These are phyloP conservation scores for Arenicola marina DNA, from an alignment of 2,888 invertebrate genomes.

Conservation along the genomic window DNA sequence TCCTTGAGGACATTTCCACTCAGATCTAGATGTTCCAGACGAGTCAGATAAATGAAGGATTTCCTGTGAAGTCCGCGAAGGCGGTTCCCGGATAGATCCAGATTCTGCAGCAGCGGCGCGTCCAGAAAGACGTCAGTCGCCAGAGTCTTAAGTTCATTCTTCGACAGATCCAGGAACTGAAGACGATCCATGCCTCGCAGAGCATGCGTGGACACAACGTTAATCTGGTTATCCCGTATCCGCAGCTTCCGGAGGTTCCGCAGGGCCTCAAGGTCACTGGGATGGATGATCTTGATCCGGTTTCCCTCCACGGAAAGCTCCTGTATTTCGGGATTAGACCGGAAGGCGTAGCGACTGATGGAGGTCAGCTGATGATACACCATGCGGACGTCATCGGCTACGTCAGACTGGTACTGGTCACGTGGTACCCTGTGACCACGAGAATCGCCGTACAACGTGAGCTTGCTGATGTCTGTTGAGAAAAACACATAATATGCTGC, in stretches of 20 bases:
- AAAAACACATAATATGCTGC: too few species aligned
- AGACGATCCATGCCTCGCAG: conserved; percentile 14
- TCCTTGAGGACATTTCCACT: conserved; percentile 18
- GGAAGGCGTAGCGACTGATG: conserved; percentile 19
- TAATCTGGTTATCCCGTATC: conserved; percentile 17
- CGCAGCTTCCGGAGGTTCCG: conserved; percentile 12
- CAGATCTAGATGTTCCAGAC: conserved; percentile 37
- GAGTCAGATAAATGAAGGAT: conserved; percentile 4
- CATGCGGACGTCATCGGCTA: too few species aligned
- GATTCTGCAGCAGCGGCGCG: conserved; percentile 11
- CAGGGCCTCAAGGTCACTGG: conserved; percentile 18
- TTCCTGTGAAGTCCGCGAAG: conserved; percentile 10
- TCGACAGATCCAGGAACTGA: conserved; percentile 15
- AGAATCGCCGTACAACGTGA: conserved; percentile 17
- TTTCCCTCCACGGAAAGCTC: conserved; percentile 20
- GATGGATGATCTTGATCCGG: conserved; percentile 21
- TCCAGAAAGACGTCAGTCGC: conserved; percentile 12
- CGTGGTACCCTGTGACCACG: too few species aligned
- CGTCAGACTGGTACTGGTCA: too few species aligned
- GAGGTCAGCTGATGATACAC: conserved; percentile 17
- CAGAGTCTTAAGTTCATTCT: conserved; percentile 16
- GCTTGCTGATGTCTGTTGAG: conserved; percentile 18
- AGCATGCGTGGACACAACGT: conserved; percentile 8
- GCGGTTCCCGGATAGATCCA: conserved; percentile 16
- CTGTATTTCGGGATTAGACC: background rate